phyloP scores from a whole-genome alignment of 2,888 invertebrate species.

The Erebia ligea region DNA sequence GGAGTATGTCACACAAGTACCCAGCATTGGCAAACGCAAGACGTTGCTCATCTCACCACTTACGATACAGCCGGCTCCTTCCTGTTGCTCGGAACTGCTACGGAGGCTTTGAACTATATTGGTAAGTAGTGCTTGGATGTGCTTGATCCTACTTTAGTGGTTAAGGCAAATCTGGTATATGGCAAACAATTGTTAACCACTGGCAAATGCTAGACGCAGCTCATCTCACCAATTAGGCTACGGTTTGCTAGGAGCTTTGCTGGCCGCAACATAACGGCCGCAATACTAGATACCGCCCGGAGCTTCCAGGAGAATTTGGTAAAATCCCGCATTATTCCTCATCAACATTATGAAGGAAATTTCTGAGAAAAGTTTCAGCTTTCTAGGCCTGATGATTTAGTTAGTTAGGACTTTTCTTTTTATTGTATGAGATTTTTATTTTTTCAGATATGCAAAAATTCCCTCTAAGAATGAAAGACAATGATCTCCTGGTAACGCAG shows the following conservation, averaged over 20 bases:
- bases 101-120: constrained; percentile 98
- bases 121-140: constrained; percentile 80
- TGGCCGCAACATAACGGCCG: no score
- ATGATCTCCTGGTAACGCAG: constrained; percentile 98
- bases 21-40: constrained; percentile 98
- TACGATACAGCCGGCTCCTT: constrained; percentile 99
- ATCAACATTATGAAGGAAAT: no score
- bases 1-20: constrained; percentile 99
- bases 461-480: constrained; percentile 99
- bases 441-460: constrained; percentile 98
- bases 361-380: no score
- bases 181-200: no score
- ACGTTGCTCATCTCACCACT: constrained; percentile 96
- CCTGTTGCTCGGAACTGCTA: constrained; percentile 96
- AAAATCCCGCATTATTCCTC: no score
- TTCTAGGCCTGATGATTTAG: not conserved
- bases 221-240: no score
- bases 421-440: not conserved
- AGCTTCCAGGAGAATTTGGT: no score
- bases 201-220: no score
- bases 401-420: no score
- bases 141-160: constrained; percentile 31
- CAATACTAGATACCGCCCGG: no score
- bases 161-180: no score
- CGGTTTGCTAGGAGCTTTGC: no score